Base-by-base conservation (phyloP, 2,888 invertebrate species). In the Phania funesta region DNA sequence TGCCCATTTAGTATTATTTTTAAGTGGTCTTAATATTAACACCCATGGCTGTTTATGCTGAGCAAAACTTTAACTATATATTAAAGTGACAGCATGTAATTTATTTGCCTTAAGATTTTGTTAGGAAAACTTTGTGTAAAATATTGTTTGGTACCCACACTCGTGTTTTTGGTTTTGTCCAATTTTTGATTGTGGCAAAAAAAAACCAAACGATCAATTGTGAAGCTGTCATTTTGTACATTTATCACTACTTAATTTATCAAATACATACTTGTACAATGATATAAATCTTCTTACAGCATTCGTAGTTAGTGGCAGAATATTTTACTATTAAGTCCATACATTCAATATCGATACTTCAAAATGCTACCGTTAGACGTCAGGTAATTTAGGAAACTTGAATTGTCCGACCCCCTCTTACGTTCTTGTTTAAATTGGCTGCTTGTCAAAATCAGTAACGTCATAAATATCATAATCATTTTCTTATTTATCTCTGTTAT, bases 1-100 rank as follows among this genome's bases (percentile, higher is more conserved):
- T n/a, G n/a, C n/a, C n/a, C n/a, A n/a, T n/a, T n/a, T n/a, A n/a
- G n/a, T 6, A 9, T 32, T 32, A 9, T 9, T 32, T 32, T 9
- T 9, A 32, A 8, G 2, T 13, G 4, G 11, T 38, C 35, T 13
- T n/a, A n/a, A 38, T n/a, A 38, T 38, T 38, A 3, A 0, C 4
- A 11, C 4, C 35, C 29, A 20, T 1, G 3, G 35, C 32, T 56
- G 35, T 56, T 20, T 13, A 13, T 24, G 11, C 4, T 22, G 13
- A 48, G 13, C 6, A 13, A 41, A 58, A 9, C 54, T 16, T 32
- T 32, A 18, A 32, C 24, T 1, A 22, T 60, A 22, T 52, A 44
- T 68, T 60, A 67, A 68, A 52, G 20, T 76, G 67, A 67, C 60
- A 76, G 44, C 50, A 44, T 50, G 60, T 44, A 60, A 76, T 76